These are phyloP conservation scores for Temnothorax unifasciatus DNA, from an alignment of 2,888 invertebrate species.

Conservation along the genomic window DNA sequence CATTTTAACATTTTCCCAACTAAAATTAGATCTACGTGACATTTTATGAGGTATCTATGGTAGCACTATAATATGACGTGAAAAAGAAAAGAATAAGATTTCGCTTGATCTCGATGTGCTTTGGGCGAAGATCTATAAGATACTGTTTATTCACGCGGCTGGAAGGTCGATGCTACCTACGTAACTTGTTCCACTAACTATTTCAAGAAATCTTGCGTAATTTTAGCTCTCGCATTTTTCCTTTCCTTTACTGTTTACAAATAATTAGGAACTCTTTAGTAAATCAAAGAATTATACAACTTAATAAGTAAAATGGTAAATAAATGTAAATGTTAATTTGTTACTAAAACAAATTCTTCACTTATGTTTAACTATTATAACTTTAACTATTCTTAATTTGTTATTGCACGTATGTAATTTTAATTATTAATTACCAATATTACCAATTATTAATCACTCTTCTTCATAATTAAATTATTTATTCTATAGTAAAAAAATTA, in stretches of 20 bases:
- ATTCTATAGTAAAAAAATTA: conserved; percentile 44
- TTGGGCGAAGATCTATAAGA: conserved; percentile 60
- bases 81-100: conserved; percentile 29
- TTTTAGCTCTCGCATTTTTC: conserved; percentile 75
- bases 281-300: conserved; percentile 4
- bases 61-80: neutral
- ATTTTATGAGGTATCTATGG: conserved; percentile 16
- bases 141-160: conserved; percentile 73
- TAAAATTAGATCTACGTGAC: conserved; percentile 50
- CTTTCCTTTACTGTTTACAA: conserved; percentile 56
- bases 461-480: neutral
- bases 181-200: conserved; percentile 75
- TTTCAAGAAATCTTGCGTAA: conserved; percentile 80
- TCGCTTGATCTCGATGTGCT: neutral
- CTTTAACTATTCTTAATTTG: neutral
- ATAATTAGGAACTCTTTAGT: conserved; percentile 28
- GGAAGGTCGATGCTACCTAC: conserved; percentile 77
- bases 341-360: neutral
- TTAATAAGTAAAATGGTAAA: neutral
- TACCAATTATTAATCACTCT: neutral
- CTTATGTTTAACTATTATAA: too few relatives aligned
- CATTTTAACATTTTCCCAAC: conserved; percentile 59
- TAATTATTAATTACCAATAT: conserved; percentile 3
- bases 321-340: neutral
- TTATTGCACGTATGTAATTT: neutral